Percentiles rank a stretch among this genome's conserved stretches.
Evolutionary conservation across 2,888 invertebrate genomes (phyloP).

Genomic region (Eupithecia subumbrata): DNA sequence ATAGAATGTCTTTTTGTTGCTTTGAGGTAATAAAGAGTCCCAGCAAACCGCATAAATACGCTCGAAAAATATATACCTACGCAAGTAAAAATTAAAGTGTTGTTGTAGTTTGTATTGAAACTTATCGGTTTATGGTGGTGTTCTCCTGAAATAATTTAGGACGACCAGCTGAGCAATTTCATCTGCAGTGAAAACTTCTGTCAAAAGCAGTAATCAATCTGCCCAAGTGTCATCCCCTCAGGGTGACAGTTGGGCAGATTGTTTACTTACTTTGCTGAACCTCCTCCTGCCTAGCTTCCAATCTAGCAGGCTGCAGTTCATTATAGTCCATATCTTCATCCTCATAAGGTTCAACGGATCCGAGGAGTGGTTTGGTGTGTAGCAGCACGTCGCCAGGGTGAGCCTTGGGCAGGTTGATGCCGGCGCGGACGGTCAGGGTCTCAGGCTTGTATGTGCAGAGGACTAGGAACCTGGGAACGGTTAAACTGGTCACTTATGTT

Average conservation of each 20-base stretch:
- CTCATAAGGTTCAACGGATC: conserved; percentile 76
- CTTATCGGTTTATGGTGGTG: no score
- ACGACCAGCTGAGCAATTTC: no score
- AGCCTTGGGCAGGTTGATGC: conserved; percentile 87
- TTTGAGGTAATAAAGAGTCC: no score
- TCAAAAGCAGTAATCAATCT: no score
- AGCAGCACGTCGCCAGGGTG: conserved; percentile 79
- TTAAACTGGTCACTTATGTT: conserved; percentile 41
- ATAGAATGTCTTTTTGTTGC: no score
- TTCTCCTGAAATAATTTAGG: no score
- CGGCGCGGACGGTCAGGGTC: conserved; percentile 91
- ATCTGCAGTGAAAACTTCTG: no score
- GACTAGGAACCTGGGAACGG: conserved; percentile 87
- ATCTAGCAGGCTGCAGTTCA: conserved; percentile 76
- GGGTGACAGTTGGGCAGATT: neutral
- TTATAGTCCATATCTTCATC: conserved; percentile 73
- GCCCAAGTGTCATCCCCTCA: no score
- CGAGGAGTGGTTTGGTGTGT: conserved; percentile 69
- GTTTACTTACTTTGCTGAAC: conserved; percentile 65
- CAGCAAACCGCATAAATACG: no score
- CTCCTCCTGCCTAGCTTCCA: conserved; percentile 74
- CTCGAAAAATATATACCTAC: no score
- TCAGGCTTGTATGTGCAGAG: conserved; percentile 93
- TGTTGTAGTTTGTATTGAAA: no score
- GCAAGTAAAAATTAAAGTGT: no score